phyloP scores from a whole-genome alignment of 2,113 vertebrate genomes.

The Leuciscus idus region DNA sequence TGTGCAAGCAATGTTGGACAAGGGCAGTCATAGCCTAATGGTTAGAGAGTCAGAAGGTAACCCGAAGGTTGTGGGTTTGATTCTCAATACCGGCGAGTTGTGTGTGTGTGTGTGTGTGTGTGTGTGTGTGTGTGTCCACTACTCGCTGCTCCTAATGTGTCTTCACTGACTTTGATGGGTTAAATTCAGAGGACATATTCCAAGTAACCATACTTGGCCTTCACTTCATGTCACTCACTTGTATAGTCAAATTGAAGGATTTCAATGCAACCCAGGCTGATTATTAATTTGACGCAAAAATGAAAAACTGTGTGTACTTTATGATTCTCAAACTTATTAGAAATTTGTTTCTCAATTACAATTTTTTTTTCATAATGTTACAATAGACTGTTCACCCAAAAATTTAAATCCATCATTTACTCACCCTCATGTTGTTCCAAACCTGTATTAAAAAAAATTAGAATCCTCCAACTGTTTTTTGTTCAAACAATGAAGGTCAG shows the following conservation, averaged over 20 bases:
- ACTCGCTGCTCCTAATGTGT: no score
- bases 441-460: neutral
- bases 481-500: neutral
- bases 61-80: no score
- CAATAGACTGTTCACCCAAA: constrained; percentile 19
- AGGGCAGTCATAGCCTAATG: no score
- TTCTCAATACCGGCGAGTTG: no score
- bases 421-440: neutral
- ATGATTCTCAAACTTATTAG: neutral
- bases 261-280: neutral
- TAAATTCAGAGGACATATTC: no score
- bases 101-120: no score
- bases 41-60: no score
- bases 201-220: no score
- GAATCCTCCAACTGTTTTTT: neutral
- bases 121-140: no score
- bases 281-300: neutral
- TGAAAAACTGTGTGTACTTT: neutral
- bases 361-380: constrained; percentile 43
- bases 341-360: neutral
- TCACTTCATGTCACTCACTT: no score
- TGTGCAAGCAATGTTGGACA: no score
- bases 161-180: no score
- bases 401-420: neutral
- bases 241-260: neutral